Base-by-base conservation (phyloP, 2,888 invertebrate species). In the Drosophila flavopinicola region DNA sequence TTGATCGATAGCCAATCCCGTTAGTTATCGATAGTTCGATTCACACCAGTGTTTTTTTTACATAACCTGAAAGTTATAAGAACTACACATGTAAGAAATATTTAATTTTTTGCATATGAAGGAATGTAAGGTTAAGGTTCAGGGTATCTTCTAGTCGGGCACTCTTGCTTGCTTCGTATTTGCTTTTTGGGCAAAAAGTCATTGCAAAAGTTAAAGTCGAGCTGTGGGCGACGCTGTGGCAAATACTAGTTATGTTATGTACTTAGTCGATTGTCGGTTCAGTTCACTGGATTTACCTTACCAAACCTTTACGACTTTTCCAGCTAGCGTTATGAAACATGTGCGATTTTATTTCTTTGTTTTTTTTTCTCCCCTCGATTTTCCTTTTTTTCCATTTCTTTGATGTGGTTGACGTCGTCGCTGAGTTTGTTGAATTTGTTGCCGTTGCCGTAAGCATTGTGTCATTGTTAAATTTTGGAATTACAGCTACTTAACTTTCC, bases 391-490 rank as follows among this genome's bases (percentile, higher is more conserved):
- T 58, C 42, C 37, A 58, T 69, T 74, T 74, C 47, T 73, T 61
- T 66, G 49, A 64, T 74, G 63, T 72, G 59, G 72, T 51, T 59
- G 56, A 47, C 51, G 59, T 48, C 39, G 39, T 53, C 41, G 42
- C 27, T 23, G 6, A 13, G 13, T 13, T 41, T 13, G 41, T 49
- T 58, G 38, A 25, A 11, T 45, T 39, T 47, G 49, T 65, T 59
- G 20, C 10, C 20, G 7, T n/a, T 3, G 4, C 20, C n/a, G 51
- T 35, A 35, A 56, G 48, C 37, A 44, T 77, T 75, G 66, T 66
- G 73, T 64, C 73, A 74, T 75, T 57, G 48, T 68, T 65, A 17
- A 44, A 56, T 74, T 74, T 75, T 71, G 30, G 53, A 45, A 52
- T 65, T 73, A 35, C 56, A 69, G 64, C 59, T 66, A 48, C 37